These are phyloP conservation scores for Origma solitaria DNA, from an alignment of 2,113 vertebrate species.

Conservation along the genomic window DNA sequence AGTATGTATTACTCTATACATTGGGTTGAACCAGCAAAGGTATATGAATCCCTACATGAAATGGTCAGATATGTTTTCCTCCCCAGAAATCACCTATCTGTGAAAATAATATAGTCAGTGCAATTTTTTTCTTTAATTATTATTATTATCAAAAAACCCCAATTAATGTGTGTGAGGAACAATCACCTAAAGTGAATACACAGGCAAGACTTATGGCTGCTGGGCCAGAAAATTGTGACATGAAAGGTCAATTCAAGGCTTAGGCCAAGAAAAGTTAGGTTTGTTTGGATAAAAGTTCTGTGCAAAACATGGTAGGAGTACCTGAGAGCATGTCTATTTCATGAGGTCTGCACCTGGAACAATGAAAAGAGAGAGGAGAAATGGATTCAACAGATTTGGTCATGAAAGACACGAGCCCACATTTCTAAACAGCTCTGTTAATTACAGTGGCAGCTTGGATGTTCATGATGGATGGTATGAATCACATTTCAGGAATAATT, in stretches of 20 bases:
- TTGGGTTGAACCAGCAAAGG: neutral
- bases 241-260: neutral
- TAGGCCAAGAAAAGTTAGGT: neutral
- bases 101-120: neutral
- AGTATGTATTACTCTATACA: neutral
- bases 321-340: neutral
- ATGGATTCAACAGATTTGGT: neutral
- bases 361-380: neutral
- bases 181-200: neutral
- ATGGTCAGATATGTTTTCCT: neutral
- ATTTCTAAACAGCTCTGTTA: neutral
- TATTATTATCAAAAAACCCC: neutral
- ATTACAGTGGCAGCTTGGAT: neutral
- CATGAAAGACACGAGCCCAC: neutral
- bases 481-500: neutral
- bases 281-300: neutral
- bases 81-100: neutral
- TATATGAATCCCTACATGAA: neutral
- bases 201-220: neutral
- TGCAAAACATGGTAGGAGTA: neutral
- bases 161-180: neutral
- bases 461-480: neutral
- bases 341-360: neutral
- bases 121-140: neutral
- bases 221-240: neutral